Base-by-base conservation (phyloP, 2,888 invertebrate species). In the Lasius fuliginosus region DNA sequence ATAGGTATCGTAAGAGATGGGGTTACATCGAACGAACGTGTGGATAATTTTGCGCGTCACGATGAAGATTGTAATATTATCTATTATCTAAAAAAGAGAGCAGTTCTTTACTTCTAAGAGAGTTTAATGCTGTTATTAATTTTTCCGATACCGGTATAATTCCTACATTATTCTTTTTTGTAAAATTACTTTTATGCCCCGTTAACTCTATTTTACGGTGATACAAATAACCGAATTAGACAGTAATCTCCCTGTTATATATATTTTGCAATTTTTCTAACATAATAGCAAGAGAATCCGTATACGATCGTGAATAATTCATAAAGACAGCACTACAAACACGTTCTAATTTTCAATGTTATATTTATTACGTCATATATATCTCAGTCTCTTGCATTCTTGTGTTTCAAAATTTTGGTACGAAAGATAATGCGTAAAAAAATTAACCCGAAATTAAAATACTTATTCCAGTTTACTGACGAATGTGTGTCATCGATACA, bases 311-410 rank as follows among this genome's bases (percentile, higher is more conserved):
- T 12, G 9, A 56, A 69, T 30, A 40, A 56, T 40, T 40, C 9
- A 77, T 53, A 68, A 56, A 68, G 30, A 3, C 9, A 30, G 5
- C 69, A n/a, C n/a, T 40, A 27, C 40, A 53, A 40, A 77, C 27
- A 40, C 12, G 15, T 3, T 53, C 9, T n/a, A 56, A 56, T 56
- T n/a, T 56, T 40, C 77, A 53, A n/a, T 56, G 12, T 3, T 27
- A 42, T 40, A 77, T 69, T 77, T 58, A 77, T 77, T 8, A 18
- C 40, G 18, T 11, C n/a, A 56, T 36, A 36, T n/a, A 30, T 56
- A 58, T 42, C 8, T 46, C 8, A 18, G 27, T 18, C 23, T n/a
- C 27, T 12, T 30, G 3, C 3, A 46, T 27, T 76, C 53, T 53
- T 68, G 5, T 27, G 73, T 33, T 49, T 40, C 5, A 60, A 81